Evolutionary conservation across 2,113 vertebrate species (phyloP).

Genomic region (Mesitornis unicolor): DNA sequence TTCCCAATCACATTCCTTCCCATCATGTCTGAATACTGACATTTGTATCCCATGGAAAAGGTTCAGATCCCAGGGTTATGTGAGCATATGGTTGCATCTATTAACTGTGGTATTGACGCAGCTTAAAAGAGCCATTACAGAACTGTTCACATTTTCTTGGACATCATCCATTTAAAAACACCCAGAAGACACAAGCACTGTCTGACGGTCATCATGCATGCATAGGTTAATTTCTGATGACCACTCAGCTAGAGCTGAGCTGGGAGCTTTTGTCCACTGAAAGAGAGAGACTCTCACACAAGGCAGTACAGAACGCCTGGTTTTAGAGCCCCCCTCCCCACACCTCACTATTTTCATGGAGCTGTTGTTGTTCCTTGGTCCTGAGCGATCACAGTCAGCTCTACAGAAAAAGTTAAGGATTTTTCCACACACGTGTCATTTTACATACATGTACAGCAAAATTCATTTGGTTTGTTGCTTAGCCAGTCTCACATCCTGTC

Average conservation of each 20-base stretch:
- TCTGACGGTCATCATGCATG: background rate
- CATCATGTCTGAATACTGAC: background rate
- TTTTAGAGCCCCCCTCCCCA: background rate
- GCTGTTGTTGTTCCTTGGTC: background rate
- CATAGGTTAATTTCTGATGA: background rate
- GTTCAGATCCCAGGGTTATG: background rate
- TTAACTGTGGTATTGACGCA: background rate
- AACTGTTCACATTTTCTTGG: background rate
- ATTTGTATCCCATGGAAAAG: background rate
- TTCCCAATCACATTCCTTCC: background rate
- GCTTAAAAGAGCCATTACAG: background rate
- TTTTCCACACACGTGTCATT: background rate
- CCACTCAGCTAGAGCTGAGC: background rate
- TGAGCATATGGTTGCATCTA: background rate
- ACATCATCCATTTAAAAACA: background rate
- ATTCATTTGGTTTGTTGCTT: background rate
- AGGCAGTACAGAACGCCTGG: rapidly evolving
- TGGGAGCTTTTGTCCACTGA: background rate
- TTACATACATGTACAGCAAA: background rate
- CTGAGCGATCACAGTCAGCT: rapidly evolving
- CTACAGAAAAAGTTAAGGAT: background rate
- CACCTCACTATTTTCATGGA: background rate
- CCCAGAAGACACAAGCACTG: background rate
- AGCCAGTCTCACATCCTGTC: background rate
- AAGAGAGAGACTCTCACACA: background rate